Evolutionary conservation across 2,888 invertebrate species (phyloP).

Genomic region (Atherix ibis): DNA sequence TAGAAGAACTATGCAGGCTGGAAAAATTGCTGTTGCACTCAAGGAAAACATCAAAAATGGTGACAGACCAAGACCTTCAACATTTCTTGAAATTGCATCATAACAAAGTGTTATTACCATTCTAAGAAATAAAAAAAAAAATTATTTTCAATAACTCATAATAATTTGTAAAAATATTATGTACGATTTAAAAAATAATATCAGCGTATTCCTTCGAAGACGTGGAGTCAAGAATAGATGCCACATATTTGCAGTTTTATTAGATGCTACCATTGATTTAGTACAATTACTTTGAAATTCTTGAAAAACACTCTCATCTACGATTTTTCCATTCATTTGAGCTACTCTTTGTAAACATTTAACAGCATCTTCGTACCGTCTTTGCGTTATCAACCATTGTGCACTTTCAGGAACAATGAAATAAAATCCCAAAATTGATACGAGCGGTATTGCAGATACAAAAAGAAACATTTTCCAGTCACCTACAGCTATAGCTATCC

Average conservation of each 20-base stretch:
- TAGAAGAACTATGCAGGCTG: constrained; percentile 22
- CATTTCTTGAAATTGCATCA: constrained; percentile 36
- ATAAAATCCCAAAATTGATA: constrained; percentile 35
- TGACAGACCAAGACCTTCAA: constrained; percentile 32
- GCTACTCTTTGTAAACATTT: constrained; percentile 37
- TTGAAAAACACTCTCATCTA: constrained; percentile 24
- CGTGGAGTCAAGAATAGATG: constrained; percentile 36
- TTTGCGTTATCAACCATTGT: constrained; percentile 41
- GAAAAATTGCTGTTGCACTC: constrained; percentile 34
- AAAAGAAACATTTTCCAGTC: constrained; percentile 38
- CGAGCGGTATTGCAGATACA: constrained; percentile 35
- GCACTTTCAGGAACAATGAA: constrained; percentile 42
- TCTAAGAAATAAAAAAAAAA: constrained; percentile 16
- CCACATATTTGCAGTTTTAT: constrained; percentile 27
- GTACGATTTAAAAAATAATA: constrained; percentile 37
- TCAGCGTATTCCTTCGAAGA: constrained; percentile 33
- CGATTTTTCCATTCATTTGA: constrained; percentile 33
- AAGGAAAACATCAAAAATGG: constrained; percentile 34
- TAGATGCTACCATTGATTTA: constrained; percentile 13
- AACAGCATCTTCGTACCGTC: constrained; percentile 35
- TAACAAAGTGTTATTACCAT: constrained; percentile 37
- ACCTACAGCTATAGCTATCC: constrained; percentile 32
- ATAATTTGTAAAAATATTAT: constrained; percentile 11
- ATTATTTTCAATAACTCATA: neutral
- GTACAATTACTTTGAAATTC: constrained; percentile 23